Conservation (phyloP, 2,888 invertebrate species). For the Pantelozetes paolii region DNA sequence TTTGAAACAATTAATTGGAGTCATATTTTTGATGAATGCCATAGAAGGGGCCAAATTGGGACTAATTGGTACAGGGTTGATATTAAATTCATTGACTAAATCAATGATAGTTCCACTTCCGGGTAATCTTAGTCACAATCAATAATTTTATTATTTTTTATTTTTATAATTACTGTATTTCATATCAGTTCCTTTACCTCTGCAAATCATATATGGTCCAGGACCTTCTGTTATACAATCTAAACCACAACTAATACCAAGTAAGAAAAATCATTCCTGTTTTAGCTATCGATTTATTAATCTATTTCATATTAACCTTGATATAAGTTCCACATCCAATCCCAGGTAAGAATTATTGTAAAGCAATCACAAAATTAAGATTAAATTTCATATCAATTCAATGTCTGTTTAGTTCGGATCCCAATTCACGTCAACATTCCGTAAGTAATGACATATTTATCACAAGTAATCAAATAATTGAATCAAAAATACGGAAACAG, state of each 20-base stretch:
- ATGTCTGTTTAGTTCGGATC: slow-evolving; percentile 5
- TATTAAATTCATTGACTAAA: slow-evolving; percentile 9
- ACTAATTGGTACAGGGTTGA: slow-evolving; percentile 7
- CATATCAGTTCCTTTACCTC: slow-evolving; percentile 1
- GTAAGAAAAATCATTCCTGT: no score
- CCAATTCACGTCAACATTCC: slow-evolving; percentile 22
- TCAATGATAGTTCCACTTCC: slow-evolving; percentile 22
- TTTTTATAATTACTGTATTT: neutral
- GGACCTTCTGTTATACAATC: neutral
- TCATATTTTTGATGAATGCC: neutral
- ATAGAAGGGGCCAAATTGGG: slow-evolving; percentile 16
- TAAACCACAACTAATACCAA: slow-evolving; percentile 12
- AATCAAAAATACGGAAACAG: no score
- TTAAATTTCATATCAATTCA: neutral
- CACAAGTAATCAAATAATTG: no score
- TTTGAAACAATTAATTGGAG: neutral
- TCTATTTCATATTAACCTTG: no score
- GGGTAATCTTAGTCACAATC: neutral
- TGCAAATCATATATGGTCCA: slow-evolving; percentile 2
- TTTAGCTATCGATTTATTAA: no score
- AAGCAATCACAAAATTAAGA: neutral
- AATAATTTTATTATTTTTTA: neutral
- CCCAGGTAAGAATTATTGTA: slow-evolving; percentile 8
- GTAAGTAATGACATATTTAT: slow-evolving; percentile 25
- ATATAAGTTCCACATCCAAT: slow-evolving; percentile 28